These are phyloP conservation scores for Cetonia aurata DNA, from an alignment of 2,888 invertebrate genomes.

Conservation along the genomic window DNA sequence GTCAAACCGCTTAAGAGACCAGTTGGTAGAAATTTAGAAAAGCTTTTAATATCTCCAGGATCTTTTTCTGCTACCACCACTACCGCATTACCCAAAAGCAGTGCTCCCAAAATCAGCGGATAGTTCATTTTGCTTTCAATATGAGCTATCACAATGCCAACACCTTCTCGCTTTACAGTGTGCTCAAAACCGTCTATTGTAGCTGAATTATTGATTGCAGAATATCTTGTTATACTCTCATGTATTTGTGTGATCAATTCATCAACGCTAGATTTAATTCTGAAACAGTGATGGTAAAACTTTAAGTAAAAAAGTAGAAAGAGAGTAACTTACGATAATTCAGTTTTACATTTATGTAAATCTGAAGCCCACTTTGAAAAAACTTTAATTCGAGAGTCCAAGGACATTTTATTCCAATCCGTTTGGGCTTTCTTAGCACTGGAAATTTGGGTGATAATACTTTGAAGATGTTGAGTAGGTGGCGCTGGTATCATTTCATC, in stretches of 20 bases:
- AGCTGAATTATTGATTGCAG: slow-evolving; percentile 25
- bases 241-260: slow-evolving; percentile 49
- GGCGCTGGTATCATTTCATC: neutral
- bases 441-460: slow-evolving; percentile 67
- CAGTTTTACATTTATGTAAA: slow-evolving; percentile 48
- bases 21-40: slow-evolving; percentile 43
- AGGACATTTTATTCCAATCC: slow-evolving; percentile 59
- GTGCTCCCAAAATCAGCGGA: slow-evolving; percentile 54
- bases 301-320: slow-evolving; percentile 32
- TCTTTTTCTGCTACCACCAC: slow-evolving; percentile 51
- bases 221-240: slow-evolving; percentile 46
- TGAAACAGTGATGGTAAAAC: neutral
- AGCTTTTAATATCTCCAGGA: neutral
- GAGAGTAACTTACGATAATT: slow-evolving; percentile 41
- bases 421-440: slow-evolving; percentile 67
- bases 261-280: neutral
- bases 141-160: slow-evolving; percentile 57
- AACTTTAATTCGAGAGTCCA: slow-evolving; percentile 51
- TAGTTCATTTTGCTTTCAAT: slow-evolving; percentile 42
- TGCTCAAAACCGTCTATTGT: slow-evolving; percentile 50
- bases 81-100: slow-evolving; percentile 60
- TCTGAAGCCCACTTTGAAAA: slow-evolving; percentile 53
- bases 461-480: slow-evolving; percentile 53
- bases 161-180: slow-evolving; percentile 52
- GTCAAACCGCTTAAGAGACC: slow-evolving; percentile 44